phyloP scores from a whole-genome alignment of 2,888 invertebrate species.

The Sphaeridia pumilis region DNA sequence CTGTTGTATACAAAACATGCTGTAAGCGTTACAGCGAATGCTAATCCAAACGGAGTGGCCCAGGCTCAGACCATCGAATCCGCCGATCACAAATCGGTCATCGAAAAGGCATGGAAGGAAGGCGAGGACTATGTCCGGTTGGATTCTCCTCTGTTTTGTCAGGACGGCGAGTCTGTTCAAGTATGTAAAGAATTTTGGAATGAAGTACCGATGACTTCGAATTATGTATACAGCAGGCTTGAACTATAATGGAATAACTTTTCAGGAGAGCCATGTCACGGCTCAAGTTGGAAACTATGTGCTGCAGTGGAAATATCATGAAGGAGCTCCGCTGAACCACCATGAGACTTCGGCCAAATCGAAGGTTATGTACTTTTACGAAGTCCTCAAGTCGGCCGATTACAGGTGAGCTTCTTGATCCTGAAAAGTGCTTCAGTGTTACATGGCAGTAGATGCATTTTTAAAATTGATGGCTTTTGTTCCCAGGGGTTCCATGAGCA shows the following conservation, averaged over 20 bases:
- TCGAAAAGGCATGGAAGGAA: slow-evolving; percentile 58
- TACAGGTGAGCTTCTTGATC: slow-evolving; percentile 71
- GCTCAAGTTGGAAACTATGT: slow-evolving; percentile 60
- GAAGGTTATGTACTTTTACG: slow-evolving; percentile 85
- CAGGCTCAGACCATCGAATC: slow-evolving; percentile 14
- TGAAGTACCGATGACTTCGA: too few species aligned
- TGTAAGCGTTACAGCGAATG: slow-evolving; percentile 16
- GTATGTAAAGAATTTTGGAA: too few species aligned
- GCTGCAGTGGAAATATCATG: slow-evolving; percentile 73
- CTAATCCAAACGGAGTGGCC: slow-evolving; percentile 23
- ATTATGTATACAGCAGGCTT: too few species aligned
- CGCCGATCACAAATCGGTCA: slow-evolving; percentile 41
- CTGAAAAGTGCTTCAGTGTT: too few species aligned
- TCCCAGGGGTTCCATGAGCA: slow-evolving; percentile 34
- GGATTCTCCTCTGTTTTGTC: slow-evolving; percentile 69
- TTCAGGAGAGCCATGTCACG: slow-evolving; percentile 49
- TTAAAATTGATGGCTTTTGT: slow-evolving; percentile 5
- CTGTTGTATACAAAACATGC: slow-evolving; percentile 47
- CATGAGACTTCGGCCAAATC: slow-evolving; percentile 49
- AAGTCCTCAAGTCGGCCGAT: slow-evolving; percentile 72
- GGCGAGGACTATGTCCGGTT: slow-evolving; percentile 65
- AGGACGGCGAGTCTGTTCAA: slow-evolving; percentile 89
- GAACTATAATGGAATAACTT: neutral
- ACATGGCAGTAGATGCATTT: too few species aligned
- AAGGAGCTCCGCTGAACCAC: slow-evolving; percentile 39